Evolutionary conservation across 64 coral and sea anemone genomes (phyloP).

Genomic region (Stichodactyla helianthus): DNA sequence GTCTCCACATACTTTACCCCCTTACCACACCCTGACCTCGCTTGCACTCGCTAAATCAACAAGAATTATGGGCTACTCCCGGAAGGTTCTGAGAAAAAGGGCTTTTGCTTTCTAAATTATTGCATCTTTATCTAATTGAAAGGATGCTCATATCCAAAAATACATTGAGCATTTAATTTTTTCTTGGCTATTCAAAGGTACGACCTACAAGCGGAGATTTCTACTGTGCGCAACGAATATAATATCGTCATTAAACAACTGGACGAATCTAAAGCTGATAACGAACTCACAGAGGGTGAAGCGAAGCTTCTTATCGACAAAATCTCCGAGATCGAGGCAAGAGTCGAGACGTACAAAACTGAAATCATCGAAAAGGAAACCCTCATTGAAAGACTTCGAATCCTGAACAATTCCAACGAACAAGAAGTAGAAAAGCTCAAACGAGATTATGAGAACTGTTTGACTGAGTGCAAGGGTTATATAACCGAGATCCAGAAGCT

Average conservation of each 20-base stretch:
- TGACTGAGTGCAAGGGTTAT: slow-evolving; percentile 72
- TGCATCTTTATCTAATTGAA: too few relatives aligned
- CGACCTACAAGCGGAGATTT: slow-evolving; percentile 75
- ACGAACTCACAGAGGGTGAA: slow-evolving; percentile 59
- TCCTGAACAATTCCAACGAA: slow-evolving; percentile 82
- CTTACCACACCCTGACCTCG: too few relatives aligned
- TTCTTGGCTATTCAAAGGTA: slow-evolving; percentile 17
- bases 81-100: too few relatives aligned
- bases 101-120: too few relatives aligned
- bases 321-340: slow-evolving; percentile 70
- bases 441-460: slow-evolving; percentile 61
- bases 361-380: slow-evolving; percentile 86
- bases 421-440: slow-evolving; percentile 84
- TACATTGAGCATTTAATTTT: too few relatives aligned
- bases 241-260: slow-evolving; percentile 60
- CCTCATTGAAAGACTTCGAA: slow-evolving; percentile 62
- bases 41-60: too few relatives aligned
- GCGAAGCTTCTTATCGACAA: slow-evolving; percentile 52
- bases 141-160: too few relatives aligned
- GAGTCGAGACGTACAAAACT: slow-evolving; percentile 71
- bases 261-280: slow-evolving; percentile 51
- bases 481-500: slow-evolving; percentile 80
- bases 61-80: too few relatives aligned
- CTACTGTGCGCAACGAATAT: slow-evolving; percentile 71
- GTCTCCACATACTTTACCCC: too few relatives aligned